Evolutionary conservation across 2,113 vertebrate genomes (phyloP), one percentile per base, ranked within the genome.

Genomic region (Gambusia affinis): DNA sequence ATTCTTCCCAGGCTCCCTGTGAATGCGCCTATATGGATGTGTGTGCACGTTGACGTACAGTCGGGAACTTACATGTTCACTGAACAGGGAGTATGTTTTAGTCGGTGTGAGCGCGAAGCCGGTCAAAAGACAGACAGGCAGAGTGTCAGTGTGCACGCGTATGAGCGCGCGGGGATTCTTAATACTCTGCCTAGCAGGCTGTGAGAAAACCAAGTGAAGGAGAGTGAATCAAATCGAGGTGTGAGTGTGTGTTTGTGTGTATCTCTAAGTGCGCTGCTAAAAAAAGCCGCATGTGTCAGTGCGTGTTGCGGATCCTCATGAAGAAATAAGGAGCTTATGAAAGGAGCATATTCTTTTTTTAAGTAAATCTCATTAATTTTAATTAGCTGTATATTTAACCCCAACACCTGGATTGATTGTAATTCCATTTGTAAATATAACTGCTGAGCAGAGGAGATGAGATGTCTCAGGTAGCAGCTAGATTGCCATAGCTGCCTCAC

Each of bases 341-440:
- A 88, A 88, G 82, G 62, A 81, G 79, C 84, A 88, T 88, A 90
- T 90, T 93, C 17, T 91, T 89, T 87, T 92, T 93, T 88, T 67
- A 83, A 80, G 90, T 90, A 91, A 90, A 92, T 92, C 90, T 92
- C 92, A 93, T 94, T 93, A 88, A 92, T 93, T 93, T 87, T 91
- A 91, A 94, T 92, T 88, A 91, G 91, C 89, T 88, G 88, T 87
- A 93, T 91, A 91, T 92, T 92, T 91, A 89, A 90, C 83, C 64
- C 37, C 60, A 86, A 85, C 93, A 94, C 86, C 87, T 93, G 91
- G 79, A 87, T 87, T 60, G 86, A 22, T 44, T 71, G 74, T 84
- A 80, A 81, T 82, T 88, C 77, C 10, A 47, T 82, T 72, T 84
- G 83, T 79, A 67, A 87, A 66, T 82, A 79, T 67, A 79, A 54